Conservation (phyloP, 2,888 invertebrate genomes). For the Oegoconia quadripuncta region DNA sequence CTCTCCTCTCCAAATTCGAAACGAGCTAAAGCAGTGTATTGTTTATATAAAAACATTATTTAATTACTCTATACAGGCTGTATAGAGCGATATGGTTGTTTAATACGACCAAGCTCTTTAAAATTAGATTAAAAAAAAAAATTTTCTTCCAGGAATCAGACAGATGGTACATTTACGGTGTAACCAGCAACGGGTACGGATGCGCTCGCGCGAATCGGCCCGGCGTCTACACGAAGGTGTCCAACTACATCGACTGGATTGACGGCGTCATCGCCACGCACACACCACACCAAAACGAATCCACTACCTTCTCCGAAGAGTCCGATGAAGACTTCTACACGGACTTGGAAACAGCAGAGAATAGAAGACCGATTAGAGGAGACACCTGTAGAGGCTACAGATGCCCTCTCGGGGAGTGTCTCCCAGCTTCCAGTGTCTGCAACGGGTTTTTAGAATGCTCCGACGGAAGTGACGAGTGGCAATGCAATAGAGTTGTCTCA, state of each 20-base stretch:
- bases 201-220: conserved; percentile 88
- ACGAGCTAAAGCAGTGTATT: no score
- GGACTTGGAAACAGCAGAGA: conserved; percentile 66
- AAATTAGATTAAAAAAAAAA: neutral
- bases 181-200: conserved; percentile 89
- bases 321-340: conserved; percentile 54
- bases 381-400: conserved; percentile 83
- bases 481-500: conserved; percentile 61
- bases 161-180: conserved; percentile 79
- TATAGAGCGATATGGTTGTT: no score
- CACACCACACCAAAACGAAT: conserved; percentile 44
- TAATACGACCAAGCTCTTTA: neutral
- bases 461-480: conserved; percentile 85
- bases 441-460: conserved; percentile 89
- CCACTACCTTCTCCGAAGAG: conserved; percentile 30
- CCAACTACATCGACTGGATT: conserved; percentile 87
- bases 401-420: conserved; percentile 87
- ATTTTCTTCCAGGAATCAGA: conserved; percentile 55
- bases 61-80: no score
- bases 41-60: no score
- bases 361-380: conserved; percentile 42
- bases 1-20: no score
- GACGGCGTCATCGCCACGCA: conserved; percentile 71
- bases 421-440: conserved; percentile 84
- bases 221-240: conserved; percentile 89